Evolutionary conservation across 2,888 invertebrate genomes (phyloP).

Genomic region (Myathropa florea): DNA sequence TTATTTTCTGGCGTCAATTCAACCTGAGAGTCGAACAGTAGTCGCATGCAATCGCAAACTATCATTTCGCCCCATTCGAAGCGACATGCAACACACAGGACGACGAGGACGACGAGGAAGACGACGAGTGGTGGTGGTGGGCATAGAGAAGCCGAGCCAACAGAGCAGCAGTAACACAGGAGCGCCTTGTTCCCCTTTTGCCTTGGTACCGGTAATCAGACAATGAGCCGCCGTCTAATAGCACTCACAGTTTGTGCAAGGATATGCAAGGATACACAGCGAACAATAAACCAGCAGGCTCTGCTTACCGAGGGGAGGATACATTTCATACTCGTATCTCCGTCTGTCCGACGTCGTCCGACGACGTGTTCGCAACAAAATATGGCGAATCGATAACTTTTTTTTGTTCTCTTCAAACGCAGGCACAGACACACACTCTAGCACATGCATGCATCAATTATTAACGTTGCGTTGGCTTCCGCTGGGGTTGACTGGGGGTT

Average conservation of each 20-base stretch:
- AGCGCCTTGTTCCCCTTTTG: conserved; percentile 28
- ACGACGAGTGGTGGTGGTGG: too few relatives aligned
- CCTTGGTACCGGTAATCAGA: conserved; percentile 68
- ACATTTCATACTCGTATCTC: conserved; percentile 13
- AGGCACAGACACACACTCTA: conserved; percentile 14
- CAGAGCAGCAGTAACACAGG: conserved; percentile 1
- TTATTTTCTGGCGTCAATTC: conserved; percentile 61
- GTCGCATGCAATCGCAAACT: neutral
- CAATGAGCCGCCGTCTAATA: conserved; percentile 70
- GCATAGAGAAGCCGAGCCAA: neutral
- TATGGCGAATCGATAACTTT: conserved; percentile 41
- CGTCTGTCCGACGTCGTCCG: neutral
- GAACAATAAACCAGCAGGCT: conserved; percentile 26
- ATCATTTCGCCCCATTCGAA: neutral
- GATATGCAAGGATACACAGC: conserved; percentile 29
- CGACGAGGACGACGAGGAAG: too few relatives aligned
- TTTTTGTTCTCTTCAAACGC: neutral
- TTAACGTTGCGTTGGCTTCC: conserved; percentile 56
- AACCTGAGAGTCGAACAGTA: neutral
- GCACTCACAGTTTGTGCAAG: conserved; percentile 44
- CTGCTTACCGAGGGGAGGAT: neutral
- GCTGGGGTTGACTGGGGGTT: neutral
- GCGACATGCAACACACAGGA: conserved; percentile 49
- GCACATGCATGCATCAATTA: conserved; percentile 52
- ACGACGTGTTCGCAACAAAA: conserved; percentile 12